A percentile compares a stretch with the other conserved stretches of the same genome.
phyloP scores from a whole-genome alignment of 2,113 vertebrate species.

The Colius striatus region DNA sequence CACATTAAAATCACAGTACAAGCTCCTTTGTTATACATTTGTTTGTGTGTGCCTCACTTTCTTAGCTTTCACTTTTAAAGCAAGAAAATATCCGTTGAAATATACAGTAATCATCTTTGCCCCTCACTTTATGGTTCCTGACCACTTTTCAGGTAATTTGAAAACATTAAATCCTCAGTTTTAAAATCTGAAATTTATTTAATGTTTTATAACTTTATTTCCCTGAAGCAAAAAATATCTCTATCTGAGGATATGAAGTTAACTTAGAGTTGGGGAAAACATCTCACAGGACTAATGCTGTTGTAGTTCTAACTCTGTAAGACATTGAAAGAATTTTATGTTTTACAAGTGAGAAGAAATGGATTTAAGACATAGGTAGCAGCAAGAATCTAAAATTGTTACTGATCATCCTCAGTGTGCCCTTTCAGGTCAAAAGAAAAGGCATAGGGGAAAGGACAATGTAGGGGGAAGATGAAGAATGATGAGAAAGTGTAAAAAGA shows the following conservation, averaged over 20 bases:
- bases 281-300: neutral
- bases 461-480: neutral
- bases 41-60: neutral
- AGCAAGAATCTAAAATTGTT: neutral
- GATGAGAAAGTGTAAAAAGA: neutral
- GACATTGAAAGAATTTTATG: neutral
- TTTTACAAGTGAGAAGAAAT: neutral
- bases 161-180: neutral
- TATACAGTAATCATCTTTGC: neutral
- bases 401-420: rapidly evolving
- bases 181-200: neutral
- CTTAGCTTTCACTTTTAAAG: neutral
- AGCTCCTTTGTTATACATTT: neutral
- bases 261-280: neutral
- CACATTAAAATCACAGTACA: neutral
- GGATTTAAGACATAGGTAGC: neutral
- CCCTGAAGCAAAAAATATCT: neutral
- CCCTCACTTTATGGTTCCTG: neutral
- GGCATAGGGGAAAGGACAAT: neutral
- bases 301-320: neutral
- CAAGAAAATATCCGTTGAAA: neutral
- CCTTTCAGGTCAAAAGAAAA: neutral
- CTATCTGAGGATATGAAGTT: neutral
- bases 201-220: neutral
- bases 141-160: neutral